Evolutionary conservation across 2,797 vertebrate genomes (phyloP).

Genomic region (Choloepus didactylus): DNA sequence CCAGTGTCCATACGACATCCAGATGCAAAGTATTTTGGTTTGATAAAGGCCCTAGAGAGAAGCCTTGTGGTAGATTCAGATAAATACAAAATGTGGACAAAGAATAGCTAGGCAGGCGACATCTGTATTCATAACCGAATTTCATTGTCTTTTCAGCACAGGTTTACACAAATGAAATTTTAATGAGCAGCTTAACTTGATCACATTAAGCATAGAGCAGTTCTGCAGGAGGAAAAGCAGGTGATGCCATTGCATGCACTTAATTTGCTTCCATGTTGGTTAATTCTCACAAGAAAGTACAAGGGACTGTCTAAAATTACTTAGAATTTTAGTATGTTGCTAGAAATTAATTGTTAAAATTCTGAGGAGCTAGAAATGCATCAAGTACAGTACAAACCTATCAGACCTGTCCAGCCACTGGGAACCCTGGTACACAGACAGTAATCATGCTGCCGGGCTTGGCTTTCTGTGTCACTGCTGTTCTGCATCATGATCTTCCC

Average conservation of each 20-base stretch:
- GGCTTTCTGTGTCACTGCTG: slow-evolving; percentile 33
- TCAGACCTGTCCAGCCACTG: not conserved
- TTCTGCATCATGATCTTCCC: not conserved
- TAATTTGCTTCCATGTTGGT: slow-evolving; percentile 54
- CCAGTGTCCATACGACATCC: not conserved
- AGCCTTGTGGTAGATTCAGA: not conserved
- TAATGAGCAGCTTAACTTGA: slow-evolving; percentile 35
- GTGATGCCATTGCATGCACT: not conserved
- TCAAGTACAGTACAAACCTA: not conserved
- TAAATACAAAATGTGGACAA: not conserved
- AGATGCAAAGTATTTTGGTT: slow-evolving; percentile 24
- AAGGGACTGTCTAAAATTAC: slow-evolving; percentile 25
- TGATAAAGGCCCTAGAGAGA: not conserved
- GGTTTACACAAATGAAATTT: slow-evolving; percentile 14
- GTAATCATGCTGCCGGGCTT: not conserved
- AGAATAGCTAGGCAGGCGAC: not conserved
- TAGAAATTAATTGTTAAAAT: slow-evolving; percentile 47
- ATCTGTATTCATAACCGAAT: not conserved
- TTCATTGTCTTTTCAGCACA: slow-evolving; percentile 34
- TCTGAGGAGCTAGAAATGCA: not conserved
- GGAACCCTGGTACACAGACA: not conserved
- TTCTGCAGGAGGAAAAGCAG: slow-evolving; percentile 52
- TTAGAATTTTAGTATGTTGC: slow-evolving; percentile 31
- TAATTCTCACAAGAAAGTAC: slow-evolving; percentile 53
- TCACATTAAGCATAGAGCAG: not conserved